Percentiles rank a stretch among this genome's conserved stretches.
Conservation (phyloP, 2,113 vertebrate genomes). For the Rutilus rutilus region DNA sequence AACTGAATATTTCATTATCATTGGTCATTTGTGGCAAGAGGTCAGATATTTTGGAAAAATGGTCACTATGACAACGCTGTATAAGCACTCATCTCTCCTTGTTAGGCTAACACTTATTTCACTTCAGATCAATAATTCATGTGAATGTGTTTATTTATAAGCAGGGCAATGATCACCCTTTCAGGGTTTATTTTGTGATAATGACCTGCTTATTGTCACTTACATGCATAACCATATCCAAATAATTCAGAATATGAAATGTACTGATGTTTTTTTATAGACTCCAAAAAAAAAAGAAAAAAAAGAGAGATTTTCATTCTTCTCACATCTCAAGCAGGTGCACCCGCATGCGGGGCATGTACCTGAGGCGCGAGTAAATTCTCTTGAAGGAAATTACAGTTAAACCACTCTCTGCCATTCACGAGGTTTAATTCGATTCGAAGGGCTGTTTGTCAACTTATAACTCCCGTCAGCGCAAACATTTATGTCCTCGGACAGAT, state of each 20-base stretch:
- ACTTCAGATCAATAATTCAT: background rate
- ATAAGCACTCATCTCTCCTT: background rate
- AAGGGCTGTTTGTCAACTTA: background rate
- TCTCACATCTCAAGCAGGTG: constrained; percentile 36
- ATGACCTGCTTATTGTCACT: background rate
- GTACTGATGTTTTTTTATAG: background rate
- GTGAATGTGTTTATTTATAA: background rate
- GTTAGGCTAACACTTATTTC: background rate
- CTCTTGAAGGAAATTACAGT: background rate
- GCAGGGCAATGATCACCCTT: background rate
- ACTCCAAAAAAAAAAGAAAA: background rate
- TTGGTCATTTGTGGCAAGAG: background rate
- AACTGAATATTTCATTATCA: background rate
- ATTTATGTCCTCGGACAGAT: background rate
- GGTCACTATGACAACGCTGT: background rate
- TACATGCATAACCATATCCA: background rate
- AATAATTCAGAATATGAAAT: background rate
- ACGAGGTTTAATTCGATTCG: background rate
- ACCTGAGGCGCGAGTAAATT: constrained; percentile 20
- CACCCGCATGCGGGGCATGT: background rate
- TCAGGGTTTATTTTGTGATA: background rate
- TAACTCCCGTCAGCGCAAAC: background rate
- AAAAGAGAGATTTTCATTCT: background rate
- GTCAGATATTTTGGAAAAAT: background rate
- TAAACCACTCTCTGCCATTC: background rate